Conservation (phyloP, 2,888 invertebrate species). For the Magallana nippona region DNA sequence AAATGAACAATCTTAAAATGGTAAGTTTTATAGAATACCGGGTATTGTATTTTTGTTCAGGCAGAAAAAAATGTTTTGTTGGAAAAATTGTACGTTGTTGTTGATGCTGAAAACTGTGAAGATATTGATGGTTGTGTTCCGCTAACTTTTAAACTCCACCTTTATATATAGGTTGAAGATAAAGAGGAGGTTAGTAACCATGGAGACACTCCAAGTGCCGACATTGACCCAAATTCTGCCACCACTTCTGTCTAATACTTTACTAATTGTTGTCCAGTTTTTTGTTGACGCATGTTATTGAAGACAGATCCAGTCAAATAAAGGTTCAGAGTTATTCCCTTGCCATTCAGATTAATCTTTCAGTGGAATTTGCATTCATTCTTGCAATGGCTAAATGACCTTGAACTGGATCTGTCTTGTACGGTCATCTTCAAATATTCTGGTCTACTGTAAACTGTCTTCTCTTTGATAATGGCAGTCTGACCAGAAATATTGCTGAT, state of each 20-base stretch:
- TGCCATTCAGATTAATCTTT: no score
- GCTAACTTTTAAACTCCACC: slow-evolving; percentile 9
- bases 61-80: no score
- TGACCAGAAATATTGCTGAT: slow-evolving; percentile 1
- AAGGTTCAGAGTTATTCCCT: no score
- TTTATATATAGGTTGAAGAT: slow-evolving; percentile 60
- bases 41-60: no score
- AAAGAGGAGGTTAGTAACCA: slow-evolving; percentile 70
- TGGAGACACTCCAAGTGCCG: slow-evolving; percentile 47
- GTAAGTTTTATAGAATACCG: slow-evolving; percentile 55
- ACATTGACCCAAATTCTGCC: slow-evolving; percentile 53
- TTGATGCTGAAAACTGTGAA: background rate
- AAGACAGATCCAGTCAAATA: slow-evolving; percentile 6
- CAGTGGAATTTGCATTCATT: no score
- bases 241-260: slow-evolving; percentile 51
- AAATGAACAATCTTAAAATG: slow-evolving; percentile 69
- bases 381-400: no score
- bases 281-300: slow-evolving; percentile 14
- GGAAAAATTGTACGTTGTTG: background rate
- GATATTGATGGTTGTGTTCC: background rate
- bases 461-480: background rate
- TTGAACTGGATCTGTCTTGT: slow-evolving; percentile 18
- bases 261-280: slow-evolving; percentile 35
- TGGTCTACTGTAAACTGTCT: background rate
- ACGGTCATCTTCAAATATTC: background rate